A percentile compares a stretch with the other conserved stretches of the same genome.
phyloP scores from a whole-genome alignment of 2,797 vertebrate genomes.

The Tachyglossus aculeatus region DNA sequence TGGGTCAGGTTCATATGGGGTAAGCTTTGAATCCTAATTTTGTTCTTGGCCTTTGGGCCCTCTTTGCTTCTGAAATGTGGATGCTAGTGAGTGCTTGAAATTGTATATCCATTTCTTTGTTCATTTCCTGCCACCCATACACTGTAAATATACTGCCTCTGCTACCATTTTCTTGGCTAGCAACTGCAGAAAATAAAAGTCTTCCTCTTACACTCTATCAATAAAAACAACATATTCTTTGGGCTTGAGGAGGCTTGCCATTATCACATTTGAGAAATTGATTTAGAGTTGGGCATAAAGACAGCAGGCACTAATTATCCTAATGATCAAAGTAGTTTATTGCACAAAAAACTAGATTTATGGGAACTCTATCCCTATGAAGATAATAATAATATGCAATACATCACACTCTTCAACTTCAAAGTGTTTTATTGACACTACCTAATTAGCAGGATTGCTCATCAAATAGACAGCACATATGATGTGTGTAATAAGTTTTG shows the following conservation, averaged over 20 bases:
- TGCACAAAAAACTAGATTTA: constrained; percentile 15
- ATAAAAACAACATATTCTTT: background rate
- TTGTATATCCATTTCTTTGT: too few relatives aligned
- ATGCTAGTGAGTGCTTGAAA: too few relatives aligned
- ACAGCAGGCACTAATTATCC: constrained; percentile 21
- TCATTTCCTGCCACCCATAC: background rate
- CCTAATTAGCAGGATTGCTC: constrained; percentile 33
- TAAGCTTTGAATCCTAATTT: background rate
- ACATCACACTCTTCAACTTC: constrained; percentile 12
- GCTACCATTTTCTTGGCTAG: background rate
- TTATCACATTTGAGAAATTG: background rate
- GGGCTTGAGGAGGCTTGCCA: background rate
- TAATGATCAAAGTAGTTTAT: constrained; percentile 25
- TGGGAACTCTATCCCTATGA: background rate
- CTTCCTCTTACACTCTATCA: background rate
- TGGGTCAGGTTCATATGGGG: background rate
- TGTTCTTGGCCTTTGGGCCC: background rate
- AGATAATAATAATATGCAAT: constrained; percentile 18
- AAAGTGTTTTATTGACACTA: constrained; percentile 30
- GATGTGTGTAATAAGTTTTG: background rate
- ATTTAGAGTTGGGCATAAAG: constrained; percentile 13
- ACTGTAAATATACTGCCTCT: background rate
- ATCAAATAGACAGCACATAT: background rate
- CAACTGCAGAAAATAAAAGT: background rate
- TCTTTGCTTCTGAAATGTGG: too few relatives aligned